Evolutionary conservation across 2,113 vertebrate genomes (phyloP).

Genomic region (Pseudonaja textilis): DNA sequence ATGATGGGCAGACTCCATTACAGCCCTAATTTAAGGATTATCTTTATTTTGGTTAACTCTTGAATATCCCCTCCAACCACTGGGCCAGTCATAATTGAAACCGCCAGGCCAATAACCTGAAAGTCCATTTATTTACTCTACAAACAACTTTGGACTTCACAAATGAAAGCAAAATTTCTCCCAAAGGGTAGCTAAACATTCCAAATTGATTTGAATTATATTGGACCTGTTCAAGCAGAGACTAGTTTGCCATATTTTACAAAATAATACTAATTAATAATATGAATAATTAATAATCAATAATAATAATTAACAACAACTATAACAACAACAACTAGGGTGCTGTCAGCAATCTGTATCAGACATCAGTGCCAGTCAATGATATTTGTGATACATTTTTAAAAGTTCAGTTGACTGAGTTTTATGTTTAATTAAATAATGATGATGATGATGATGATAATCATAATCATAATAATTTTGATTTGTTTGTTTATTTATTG

Average conservation of each 20-base stretch:
- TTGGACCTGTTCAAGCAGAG: background rate
- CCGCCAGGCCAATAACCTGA: slow-evolving; percentile 47
- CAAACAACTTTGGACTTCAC: background rate
- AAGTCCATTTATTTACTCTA: slow-evolving; percentile 49
- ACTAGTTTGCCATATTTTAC: background rate
- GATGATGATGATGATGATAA: no score
- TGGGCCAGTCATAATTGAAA: slow-evolving; percentile 50
- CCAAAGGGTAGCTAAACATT: no score
- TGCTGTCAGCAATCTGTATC: no score
- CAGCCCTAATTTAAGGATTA: no score
- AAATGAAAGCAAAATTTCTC: no score
- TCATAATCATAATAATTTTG: background rate
- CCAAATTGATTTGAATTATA: background rate
- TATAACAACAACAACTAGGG: no score
- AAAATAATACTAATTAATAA: background rate
- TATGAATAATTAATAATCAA: no score
- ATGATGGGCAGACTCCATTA: no score
- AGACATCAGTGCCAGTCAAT: no score
- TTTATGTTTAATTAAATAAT: background rate
- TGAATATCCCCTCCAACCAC: background rate
- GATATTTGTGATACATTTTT: no score
- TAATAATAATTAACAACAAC: no score
- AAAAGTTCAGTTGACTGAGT: no score
- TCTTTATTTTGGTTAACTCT: background rate
- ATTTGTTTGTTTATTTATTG: background rate